Conservation (phyloP, 1,140 invertebrate species). For the Drosophila bocqueti region DNA sequence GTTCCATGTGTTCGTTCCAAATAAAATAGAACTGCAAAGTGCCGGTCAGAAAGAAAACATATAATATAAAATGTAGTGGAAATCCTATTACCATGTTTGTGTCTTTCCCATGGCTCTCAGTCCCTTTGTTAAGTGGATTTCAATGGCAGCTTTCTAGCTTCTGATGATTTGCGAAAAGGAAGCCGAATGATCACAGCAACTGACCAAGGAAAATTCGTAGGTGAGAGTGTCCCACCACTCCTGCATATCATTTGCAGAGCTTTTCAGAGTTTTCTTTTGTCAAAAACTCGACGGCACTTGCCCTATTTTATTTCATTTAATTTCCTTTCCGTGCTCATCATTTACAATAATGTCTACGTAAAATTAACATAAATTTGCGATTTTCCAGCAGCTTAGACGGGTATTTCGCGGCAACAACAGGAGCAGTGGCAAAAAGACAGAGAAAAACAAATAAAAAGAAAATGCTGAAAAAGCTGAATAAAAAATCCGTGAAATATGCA, state of each 20-base stretch:
- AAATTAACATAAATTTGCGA: constrained; percentile 81
- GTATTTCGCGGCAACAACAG: constrained; percentile 36
- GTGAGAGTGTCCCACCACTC: constrained; percentile 5
- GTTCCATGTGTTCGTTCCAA: constrained; percentile 28
- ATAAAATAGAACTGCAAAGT: constrained; percentile 56
- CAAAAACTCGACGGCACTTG: constrained; percentile 37
- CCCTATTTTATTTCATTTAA: constrained; percentile 69
- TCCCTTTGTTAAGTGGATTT: constrained; percentile 74
- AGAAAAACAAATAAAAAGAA: constrained; percentile 54
- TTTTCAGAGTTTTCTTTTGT: constrained; percentile 39
- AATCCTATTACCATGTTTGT: constrained; percentile 68
- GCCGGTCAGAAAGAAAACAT: constrained; percentile 6
- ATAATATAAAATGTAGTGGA: constrained; percentile 44
- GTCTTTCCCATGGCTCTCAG: constrained; percentile 19
- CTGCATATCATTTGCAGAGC: constrained; percentile 19
- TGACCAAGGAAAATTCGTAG: constrained; percentile 27
- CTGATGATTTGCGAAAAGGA: constrained; percentile 32
- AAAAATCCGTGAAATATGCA: constrained; percentile 41
- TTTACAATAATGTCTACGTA: constrained; percentile 69
- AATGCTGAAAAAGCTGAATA: constrained; percentile 24
- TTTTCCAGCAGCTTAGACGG: constrained; percentile 65
- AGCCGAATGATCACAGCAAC: constrained; percentile 27
- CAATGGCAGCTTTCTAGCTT: constrained; percentile 55
- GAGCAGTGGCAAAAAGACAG: constrained; percentile 13
- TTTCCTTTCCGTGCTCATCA: constrained; percentile 68